A percentile compares a stretch with the other conserved stretches of the same genome.
Evolutionary conservation across 1,140 invertebrate species (phyloP).

Genomic region (Sycobia sp.): DNA sequence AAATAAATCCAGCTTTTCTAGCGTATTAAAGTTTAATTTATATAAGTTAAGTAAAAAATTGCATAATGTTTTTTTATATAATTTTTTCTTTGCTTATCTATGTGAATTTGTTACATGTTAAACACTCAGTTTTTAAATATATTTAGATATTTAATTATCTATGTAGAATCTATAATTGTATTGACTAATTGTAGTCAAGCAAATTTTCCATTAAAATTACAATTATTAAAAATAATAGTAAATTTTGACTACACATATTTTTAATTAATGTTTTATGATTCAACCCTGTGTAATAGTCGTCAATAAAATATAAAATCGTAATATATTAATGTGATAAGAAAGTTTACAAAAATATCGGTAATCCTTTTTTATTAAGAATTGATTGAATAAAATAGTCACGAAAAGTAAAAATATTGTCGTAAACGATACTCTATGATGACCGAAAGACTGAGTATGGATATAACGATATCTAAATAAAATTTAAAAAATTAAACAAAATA

Average conservation of each 20-base stretch:
- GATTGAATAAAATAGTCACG: conserved; percentile 5
- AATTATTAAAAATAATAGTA: conserved; percentile 31
- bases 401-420: conserved; percentile 24
- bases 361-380: conserved; percentile 15
- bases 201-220: conserved; percentile 27
- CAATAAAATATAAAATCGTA: too few species aligned
- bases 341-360: conserved; percentile 3
- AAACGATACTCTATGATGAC: conserved; percentile 21
- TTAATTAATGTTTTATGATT: conserved; percentile 15
- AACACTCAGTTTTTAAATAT: conserved; percentile 13
- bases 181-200: conserved; percentile 7
- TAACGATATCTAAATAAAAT: conserved; percentile 28
- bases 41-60: conserved; percentile 1
- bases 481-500: conserved; percentile 10
- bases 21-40: not conserved
- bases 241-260: conserved; percentile 3
- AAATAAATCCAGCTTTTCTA: conserved; percentile 22
- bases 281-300: conserved; percentile 28
- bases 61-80: conserved; percentile 2
- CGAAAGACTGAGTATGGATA: conserved; percentile 37
- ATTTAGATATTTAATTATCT: conserved; percentile 15
- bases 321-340: conserved; percentile 13
- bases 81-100: conserved; percentile 11
- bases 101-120: conserved; percentile 12
- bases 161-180: conserved; percentile 2